These are phyloP conservation scores for Misgurnus anguillicaudatus DNA, from an alignment of 2,113 vertebrate species.

Conservation along the genomic window DNA sequence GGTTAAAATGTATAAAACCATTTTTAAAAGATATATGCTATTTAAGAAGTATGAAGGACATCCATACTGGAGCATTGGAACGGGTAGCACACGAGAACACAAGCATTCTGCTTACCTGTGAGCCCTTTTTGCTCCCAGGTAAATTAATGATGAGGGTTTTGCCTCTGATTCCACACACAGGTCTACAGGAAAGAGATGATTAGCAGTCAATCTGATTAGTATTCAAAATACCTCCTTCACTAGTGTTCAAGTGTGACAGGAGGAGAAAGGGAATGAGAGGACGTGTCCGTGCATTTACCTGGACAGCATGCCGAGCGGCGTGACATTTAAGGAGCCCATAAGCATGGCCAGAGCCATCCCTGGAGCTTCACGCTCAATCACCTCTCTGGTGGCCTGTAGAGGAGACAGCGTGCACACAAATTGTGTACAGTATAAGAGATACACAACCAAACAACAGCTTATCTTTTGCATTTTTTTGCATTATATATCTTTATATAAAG, in stretches of 20 bases:
- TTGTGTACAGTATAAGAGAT: not conserved
- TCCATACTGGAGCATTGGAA: not conserved
- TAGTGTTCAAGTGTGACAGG: constrained; percentile 17
- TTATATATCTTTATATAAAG: not conserved
- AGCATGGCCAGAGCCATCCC: constrained; percentile 99
- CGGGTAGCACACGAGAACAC: not conserved
- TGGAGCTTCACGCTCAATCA: constrained; percentile 97
- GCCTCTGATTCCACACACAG: constrained; percentile 97
- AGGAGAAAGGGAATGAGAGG: not conserved
- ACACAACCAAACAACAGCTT: not conserved
- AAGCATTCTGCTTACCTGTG: constrained; percentile 82
- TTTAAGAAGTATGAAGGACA: not conserved
- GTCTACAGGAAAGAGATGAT: constrained; percentile 71
- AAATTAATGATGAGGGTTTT: constrained; percentile 99
- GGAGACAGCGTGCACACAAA: constrained; percentile 10
- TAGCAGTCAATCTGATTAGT: constrained; percentile 23
- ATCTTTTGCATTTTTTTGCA: not conserved
- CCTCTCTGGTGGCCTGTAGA: constrained; percentile 95
- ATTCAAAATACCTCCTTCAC: constrained; percentile 9
- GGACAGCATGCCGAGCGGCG: constrained; percentile 97
- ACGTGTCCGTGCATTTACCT: constrained; percentile 77
- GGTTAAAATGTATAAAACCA: no score
- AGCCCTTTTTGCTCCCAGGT: constrained; percentile 99
- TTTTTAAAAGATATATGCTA: no score
- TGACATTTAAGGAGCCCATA: constrained; percentile 99